Conservation (phyloP, 2,888 invertebrate genomes). For the Xylota sylvarum region DNA sequence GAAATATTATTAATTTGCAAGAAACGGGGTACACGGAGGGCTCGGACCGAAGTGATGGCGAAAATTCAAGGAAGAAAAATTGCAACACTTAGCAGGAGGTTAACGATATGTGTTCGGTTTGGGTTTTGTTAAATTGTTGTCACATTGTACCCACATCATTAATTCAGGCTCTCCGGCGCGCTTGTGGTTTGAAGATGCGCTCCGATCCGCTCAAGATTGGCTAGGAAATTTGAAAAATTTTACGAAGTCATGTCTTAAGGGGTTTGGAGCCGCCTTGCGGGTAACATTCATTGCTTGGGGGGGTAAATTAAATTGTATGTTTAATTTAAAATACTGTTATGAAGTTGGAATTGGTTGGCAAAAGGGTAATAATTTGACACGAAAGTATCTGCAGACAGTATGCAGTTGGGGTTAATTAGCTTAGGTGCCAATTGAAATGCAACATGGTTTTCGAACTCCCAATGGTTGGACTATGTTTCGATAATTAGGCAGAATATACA, state of each 20-base stretch:
- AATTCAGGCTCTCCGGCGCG: conserved; percentile 32
- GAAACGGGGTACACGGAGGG: conserved; percentile 6
- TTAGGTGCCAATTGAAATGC: background rate
- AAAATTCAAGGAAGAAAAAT: conserved; percentile 71
- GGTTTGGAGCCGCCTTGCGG: background rate
- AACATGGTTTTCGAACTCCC: background rate
- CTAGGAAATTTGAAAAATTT: conserved; percentile 36
- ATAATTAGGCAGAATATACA: too few relatives aligned
- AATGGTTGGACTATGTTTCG: too few relatives aligned
- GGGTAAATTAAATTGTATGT: conserved; percentile 50
- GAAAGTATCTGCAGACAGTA: background rate
- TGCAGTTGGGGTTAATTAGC: background rate
- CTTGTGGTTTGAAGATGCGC: background rate
- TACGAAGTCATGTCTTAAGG: background rate
- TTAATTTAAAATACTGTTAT: conserved; percentile 47
- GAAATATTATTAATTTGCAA: conserved; percentile 76
- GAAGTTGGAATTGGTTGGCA: conserved; percentile 16
- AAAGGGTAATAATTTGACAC: conserved; percentile 11
- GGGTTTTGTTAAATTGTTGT: conserved; percentile 76
- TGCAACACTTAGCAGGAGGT: conserved; percentile 77
- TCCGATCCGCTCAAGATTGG: background rate
- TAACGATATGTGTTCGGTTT: conserved; percentile 76
- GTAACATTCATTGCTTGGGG: background rate
- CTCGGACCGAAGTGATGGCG: conserved; percentile 24
- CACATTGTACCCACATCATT: conserved; percentile 75